Base-by-base conservation (phyloP, 2,888 invertebrate species). In the Tetropium fuscum region DNA sequence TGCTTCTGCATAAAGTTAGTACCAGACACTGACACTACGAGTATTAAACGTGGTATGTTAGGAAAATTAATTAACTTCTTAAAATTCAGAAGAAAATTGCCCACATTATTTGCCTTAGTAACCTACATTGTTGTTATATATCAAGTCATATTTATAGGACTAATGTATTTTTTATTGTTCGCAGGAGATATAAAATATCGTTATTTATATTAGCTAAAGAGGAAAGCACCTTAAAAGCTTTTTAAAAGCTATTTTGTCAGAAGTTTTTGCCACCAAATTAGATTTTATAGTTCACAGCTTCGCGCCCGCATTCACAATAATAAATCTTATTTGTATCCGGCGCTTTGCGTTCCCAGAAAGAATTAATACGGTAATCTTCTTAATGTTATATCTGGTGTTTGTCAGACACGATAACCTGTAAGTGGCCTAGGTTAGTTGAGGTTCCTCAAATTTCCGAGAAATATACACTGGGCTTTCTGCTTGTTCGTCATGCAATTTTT, bases 241-340 rank as follows among this genome's bases (percentile, higher is more conserved):
- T 43, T 20, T 44, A 27, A 44, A 13, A 15, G 27, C 27, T 16
- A 44, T 27, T 44, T 44, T 15, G 16, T 30, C 20, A 15, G 13
- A 44, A 27, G 27, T 44, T 27, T 19, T 15, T 18, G 16, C 18
- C 10, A 44, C 13, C 11, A 43, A 43, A 43, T 43, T 22, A 22
- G 41, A 43, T 43, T 43, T 43, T 20, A 34, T 15, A 43, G 13
- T 43, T 43, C 41, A 25, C 41, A 13, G 41, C 41, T 43, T 43
- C 41, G 7, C 13, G 41, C 13, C 25, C 15, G 41, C 11, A 22
- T 43, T 43, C 11, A 27, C 19, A 44, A 30, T 44, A 44, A 44
- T 44, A 44, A 44, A 44, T 44, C 27, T 44, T 13, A 27, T 27
- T 44, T 27, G 22, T 16, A 22, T 8, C 34, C 2, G 11, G 34